Conservation (phyloP, 2,113 vertebrate genomes). For the Epinephelus moara region DNA sequence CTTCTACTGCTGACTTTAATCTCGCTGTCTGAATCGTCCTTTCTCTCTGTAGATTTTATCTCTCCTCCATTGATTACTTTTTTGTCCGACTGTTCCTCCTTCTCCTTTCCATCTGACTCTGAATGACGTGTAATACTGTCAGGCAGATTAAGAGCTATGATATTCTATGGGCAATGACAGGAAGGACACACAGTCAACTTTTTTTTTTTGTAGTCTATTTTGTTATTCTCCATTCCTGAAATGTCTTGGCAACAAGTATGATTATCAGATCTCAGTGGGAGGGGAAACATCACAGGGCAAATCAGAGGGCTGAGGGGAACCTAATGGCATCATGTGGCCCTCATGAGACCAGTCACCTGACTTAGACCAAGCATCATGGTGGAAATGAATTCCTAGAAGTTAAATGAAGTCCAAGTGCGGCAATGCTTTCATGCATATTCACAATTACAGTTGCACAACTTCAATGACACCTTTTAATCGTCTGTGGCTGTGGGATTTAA, state of each 20-base stretch:
- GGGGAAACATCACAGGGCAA: conserved; percentile 2
- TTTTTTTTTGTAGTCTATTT: too few relatives aligned
- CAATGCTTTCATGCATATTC: not conserved
- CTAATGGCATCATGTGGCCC: conserved; percentile 49
- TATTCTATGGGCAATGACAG: not conserved
- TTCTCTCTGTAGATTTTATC: not conserved
- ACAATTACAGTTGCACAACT: not conserved
- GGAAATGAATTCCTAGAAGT: conserved; percentile 18
- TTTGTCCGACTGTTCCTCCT: not conserved
- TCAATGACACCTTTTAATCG: not conserved
- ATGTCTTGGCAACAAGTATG: not conserved
- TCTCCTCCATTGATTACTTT: not conserved
- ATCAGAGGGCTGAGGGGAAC: conserved; percentile 15
- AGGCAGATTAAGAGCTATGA: too few relatives aligned
- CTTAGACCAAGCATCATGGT: not conserved
- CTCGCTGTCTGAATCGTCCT: not conserved
- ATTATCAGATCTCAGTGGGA: not conserved
- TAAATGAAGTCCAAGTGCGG: too few relatives aligned
- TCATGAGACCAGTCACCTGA: conserved; percentile 66
- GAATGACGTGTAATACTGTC: not conserved
- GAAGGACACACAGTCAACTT: not conserved
- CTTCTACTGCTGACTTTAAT: conserved; percentile 1
- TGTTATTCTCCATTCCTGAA: not conserved
- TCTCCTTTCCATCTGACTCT: not conserved
- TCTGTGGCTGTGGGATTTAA: not conserved